A percentile compares a stretch with the other conserved stretches of the same genome.
These are phyloP conservation scores for Tachyglossus aculeatus DNA, from an alignment of 2,797 vertebrate species.

Conservation along the genomic window DNA sequence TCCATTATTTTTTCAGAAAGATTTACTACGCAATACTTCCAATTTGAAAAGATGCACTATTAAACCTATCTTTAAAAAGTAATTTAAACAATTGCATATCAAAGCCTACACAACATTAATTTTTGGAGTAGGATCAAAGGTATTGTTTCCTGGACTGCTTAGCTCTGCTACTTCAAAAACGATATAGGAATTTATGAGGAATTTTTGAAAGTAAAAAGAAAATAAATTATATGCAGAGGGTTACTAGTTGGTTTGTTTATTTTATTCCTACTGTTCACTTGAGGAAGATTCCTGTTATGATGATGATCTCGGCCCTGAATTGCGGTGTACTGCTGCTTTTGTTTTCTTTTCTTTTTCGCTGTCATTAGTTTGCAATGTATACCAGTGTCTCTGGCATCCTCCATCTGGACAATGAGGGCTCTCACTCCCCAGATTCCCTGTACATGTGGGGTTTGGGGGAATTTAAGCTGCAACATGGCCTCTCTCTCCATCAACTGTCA, in stretches of 20 bases:
- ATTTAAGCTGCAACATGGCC: too few relatives aligned
- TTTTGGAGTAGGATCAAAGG: background rate
- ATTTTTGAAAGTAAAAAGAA: constrained; percentile 10
- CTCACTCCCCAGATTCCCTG: too few relatives aligned
- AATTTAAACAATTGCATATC: constrained; percentile 43
- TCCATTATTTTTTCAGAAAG: background rate
- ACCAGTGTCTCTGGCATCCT: background rate
- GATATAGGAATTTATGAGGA: constrained; percentile 25
- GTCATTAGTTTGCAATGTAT: constrained; percentile 41
- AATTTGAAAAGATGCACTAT: constrained; percentile 41
- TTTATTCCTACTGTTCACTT: background rate
- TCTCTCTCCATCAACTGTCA: too few relatives aligned
- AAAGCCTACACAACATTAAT: constrained; percentile 14
- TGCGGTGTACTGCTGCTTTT: too few relatives aligned
- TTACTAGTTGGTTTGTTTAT: background rate
- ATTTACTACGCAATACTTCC: constrained; percentile 25
- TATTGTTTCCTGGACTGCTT: background rate
- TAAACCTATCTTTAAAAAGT: constrained; percentile 46
- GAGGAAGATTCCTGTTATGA: constrained; percentile 24
- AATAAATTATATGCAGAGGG: constrained; percentile 16
- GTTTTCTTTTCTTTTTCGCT: constrained; percentile 20
- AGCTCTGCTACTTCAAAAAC: constrained; percentile 7
- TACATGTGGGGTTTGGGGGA: too few relatives aligned
- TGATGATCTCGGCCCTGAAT: constrained; percentile 10
- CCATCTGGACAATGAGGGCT: too few relatives aligned